These are phyloP conservation scores for Pterois miles DNA, from an alignment of 2,797 vertebrate species.

Conservation along the genomic window DNA sequence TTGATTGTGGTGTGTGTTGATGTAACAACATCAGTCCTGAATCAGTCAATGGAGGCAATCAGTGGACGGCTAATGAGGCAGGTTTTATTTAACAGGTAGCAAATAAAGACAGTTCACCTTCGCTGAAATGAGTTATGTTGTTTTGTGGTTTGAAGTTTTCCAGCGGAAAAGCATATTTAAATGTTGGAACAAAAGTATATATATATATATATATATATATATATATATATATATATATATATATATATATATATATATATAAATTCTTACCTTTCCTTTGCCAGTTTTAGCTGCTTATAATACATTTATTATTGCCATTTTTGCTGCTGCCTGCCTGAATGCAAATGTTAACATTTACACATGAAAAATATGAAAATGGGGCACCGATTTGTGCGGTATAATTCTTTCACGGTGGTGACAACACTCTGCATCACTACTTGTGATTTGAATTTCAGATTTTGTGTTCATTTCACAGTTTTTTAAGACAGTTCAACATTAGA, in stretches of 20 bases:
- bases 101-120: background rate
- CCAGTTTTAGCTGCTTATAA: background rate
- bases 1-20: background rate
- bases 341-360: background rate
- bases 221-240: background rate
- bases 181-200: background rate
- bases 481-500: background rate
- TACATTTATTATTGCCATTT: background rate
- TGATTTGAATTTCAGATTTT: constrained; percentile 34
- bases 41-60: constrained; percentile 15
- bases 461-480: constrained; percentile 37
- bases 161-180: background rate
- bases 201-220: background rate
- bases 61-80: background rate
- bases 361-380: background rate
- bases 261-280: background rate
- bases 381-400: background rate
- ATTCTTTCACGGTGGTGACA: background rate
- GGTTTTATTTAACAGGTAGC: background rate
- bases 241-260: background rate
- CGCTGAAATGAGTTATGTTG: background rate
- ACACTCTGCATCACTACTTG: background rate
- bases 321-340: background rate
- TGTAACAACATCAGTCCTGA: background rate
- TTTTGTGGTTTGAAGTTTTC: background rate